These are phyloP conservation scores for Hydractinia echinata DNA, from an alignment of 30 jellyfish, hydroid and myxozoan species.

Conservation along the genomic window DNA sequence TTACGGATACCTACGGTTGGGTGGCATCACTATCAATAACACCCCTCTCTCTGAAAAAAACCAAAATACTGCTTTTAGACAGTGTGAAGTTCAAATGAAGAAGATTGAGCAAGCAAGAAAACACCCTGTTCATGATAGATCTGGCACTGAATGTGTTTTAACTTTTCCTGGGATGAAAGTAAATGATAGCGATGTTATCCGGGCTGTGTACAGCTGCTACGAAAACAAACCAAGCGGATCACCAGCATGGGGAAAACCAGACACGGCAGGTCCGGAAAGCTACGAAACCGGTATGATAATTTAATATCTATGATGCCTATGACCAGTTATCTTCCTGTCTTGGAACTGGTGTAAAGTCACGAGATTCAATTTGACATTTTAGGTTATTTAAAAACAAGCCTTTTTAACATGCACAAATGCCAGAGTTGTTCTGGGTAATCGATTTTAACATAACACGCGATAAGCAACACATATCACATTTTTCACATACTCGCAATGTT, in stretches of 20 bases:
- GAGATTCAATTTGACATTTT: too few relatives aligned
- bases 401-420: too few relatives aligned
- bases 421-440: too few relatives aligned
- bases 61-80: slow-evolving; percentile 7
- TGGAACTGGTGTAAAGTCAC: too few relatives aligned
- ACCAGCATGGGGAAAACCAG: slow-evolving; percentile 32
- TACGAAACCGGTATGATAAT: too few relatives aligned
- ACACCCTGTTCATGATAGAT: not conserved
- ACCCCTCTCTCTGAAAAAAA: not conserved
- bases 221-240: slow-evolving; percentile 36
- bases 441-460: too few relatives aligned
- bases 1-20: slow-evolving; percentile 19
- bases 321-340: too few relatives aligned
- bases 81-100: slow-evolving; percentile 12
- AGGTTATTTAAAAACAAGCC: too few relatives aligned
- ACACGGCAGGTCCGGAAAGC: not conserved
- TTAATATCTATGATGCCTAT: too few relatives aligned
- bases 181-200: slow-evolving; percentile 9
- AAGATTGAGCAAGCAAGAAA: slow-evolving; percentile 13
- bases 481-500: too few relatives aligned
- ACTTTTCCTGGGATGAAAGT: slow-evolving; percentile 8
- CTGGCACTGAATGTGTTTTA: slow-evolving; percentile 23
- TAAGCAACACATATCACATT: too few relatives aligned
- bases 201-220: slow-evolving; percentile 27
- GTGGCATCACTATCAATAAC: slow-evolving; percentile 35